Base-by-base conservation (phyloP, 2,113 vertebrate species). In the Trichomycterus rosablanca region DNA sequence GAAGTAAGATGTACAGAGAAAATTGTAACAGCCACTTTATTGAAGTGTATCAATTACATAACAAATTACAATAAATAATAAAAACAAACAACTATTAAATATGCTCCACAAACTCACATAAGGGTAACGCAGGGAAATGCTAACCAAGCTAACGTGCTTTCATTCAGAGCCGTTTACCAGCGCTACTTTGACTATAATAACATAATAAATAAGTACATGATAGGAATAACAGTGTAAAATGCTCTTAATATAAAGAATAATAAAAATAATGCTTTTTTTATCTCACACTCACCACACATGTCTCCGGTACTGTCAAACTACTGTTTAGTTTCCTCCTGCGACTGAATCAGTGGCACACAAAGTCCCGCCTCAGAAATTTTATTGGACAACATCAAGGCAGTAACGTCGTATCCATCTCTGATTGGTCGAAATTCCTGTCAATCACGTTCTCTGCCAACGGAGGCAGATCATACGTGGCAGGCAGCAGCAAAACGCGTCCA, bases 231-330 rank as follows among this genome's bases (percentile, higher is more conserved):
- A 3, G 26, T 30, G 26, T 3, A 30, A 7, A 3, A 7, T 30
- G 26, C 3, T 7, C 7, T 7, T 30, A 30, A 30, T 30, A 30
- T 30, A 30, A n/a, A n/a, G n/a, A n/a, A 30, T 30, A 30, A 30
- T 30, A 30, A 3, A 30, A 30, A n/a, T n/a, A n/a, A n/a, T n/a
- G n/a, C n/a, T n/a, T n/a, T n/a, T n/a, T n/a, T n/a, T n/a, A n/a
- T n/a, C n/a, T n/a, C 12, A 6, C 46, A 85, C 87, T 87, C 72
- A 89, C 87, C 87, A 81, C 87, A 89, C 87, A 89, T 89, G 78
- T 75, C 72, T 81, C 7, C 79, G 28, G 42, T 22, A 50, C 15
- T 19, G 76, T 67, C 63, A 73, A 61, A 51, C 67, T 68, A 62
- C 55, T 73, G 71, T 54, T 73, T 65, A 11, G 28, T 45, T 53